These are phyloP conservation scores for Solea senegalensis DNA, from an alignment of 2,113 vertebrate genomes.

Conservation along the genomic window DNA sequence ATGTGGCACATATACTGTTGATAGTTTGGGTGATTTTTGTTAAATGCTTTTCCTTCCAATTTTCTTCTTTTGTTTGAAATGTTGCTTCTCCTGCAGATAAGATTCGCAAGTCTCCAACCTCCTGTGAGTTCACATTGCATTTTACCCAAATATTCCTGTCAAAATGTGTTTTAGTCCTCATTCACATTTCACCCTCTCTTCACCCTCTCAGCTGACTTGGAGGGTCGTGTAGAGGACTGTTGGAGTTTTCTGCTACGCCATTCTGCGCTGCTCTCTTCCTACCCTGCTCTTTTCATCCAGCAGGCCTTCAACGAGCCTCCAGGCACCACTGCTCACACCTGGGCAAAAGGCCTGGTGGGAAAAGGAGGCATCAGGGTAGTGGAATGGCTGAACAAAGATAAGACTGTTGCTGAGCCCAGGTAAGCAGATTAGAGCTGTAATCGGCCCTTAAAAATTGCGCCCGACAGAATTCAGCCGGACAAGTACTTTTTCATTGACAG, in stretches of 20 bases:
- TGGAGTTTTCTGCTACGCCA: constrained; percentile 81
- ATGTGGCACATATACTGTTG: background rate
- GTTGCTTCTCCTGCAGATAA: constrained; percentile 31
- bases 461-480: no score
- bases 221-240: constrained; percentile 59
- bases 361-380: constrained; percentile 56
- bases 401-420: constrained; percentile 42
- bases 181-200: background rate
- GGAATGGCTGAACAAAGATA: constrained; percentile 77
- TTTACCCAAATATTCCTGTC: background rate
- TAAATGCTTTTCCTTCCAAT: no score
- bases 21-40: no score
- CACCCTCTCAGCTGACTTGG: constrained; percentile 15
- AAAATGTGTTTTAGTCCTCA: background rate
- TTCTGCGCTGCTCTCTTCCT: constrained; percentile 75
- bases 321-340: constrained; percentile 68
- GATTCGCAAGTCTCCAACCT: background rate
- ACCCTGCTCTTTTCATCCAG: constrained; percentile 85
- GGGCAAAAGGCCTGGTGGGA: constrained; percentile 75
- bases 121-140: constrained; percentile 30
- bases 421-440: constrained; percentile 4
- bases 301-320: constrained; percentile 84
- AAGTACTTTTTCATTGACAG: no score
- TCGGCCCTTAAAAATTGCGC: no score
- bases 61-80: background rate